Percentiles rank a stretch among this genome's conserved stretches.
phyloP scores from a whole-genome alignment of 2,888 invertebrate genomes.

The Cinara cedri region DNA sequence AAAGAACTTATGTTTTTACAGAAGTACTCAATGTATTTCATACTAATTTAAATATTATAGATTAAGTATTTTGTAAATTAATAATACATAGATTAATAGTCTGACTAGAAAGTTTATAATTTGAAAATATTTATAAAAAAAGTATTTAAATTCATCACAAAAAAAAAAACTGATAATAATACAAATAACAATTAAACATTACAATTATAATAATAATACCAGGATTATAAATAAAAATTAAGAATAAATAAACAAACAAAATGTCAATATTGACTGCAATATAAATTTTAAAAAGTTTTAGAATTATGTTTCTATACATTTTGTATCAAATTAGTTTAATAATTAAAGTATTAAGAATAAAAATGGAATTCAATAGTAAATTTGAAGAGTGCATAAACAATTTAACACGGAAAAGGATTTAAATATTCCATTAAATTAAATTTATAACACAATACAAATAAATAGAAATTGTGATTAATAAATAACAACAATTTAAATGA shows the following conservation, averaged over 20 bases:
- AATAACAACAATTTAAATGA: background rate
- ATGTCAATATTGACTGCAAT: background rate
- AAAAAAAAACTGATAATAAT: background rate
- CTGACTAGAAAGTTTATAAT: conserved; percentile 29
- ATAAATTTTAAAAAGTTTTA: conserved; percentile 3
- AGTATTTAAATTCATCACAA: too few relatives aligned
- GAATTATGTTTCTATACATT: background rate
- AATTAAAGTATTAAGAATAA: background rate
- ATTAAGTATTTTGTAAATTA: background rate
- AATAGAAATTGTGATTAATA: conserved; percentile 12
- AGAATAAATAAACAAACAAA: background rate
- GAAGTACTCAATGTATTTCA: too few relatives aligned
- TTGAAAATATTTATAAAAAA: background rate
- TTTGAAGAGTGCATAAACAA: background rate
- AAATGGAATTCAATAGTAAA: background rate
- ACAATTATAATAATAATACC: background rate
- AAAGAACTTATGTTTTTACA: too few relatives aligned
- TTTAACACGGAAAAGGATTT: background rate
- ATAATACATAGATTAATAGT: background rate
- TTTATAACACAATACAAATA: background rate
- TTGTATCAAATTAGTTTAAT: conserved; percentile 1
- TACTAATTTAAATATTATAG: too few relatives aligned
- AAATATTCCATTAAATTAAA: background rate
- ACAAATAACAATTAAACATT: background rate
- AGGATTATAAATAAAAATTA: conserved; percentile 12